A percentile compares a stretch with the other conserved stretches of the same genome.
These are phyloP conservation scores for Drosophila tripunctata DNA, from an alignment of 2,888 invertebrate genomes.

Conservation along the genomic window DNA sequence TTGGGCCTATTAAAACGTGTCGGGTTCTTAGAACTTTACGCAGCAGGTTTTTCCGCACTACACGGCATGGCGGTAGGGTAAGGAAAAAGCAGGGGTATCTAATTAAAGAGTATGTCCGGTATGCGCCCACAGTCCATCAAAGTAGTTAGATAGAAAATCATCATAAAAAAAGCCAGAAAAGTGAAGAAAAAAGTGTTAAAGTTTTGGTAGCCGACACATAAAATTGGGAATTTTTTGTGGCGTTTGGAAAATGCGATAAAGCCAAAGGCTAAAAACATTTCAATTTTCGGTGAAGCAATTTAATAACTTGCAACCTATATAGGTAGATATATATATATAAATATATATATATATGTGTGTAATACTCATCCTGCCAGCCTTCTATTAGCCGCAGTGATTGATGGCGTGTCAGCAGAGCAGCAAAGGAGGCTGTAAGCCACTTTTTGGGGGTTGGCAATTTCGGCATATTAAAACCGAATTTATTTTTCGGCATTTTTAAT, in stretches of 20 bases:
- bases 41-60: constrained; percentile 60
- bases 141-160: background rate
- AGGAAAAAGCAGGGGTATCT: constrained; percentile 1
- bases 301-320: constrained; percentile 14
- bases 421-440: background rate
- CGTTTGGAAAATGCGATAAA: background rate
- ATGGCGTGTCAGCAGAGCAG: constrained; percentile 38
- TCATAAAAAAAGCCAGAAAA: constrained; percentile 26
- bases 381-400: constrained; percentile 48
- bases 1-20: constrained; percentile 59
- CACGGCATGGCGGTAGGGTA: background rate
- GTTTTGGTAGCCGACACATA: constrained; percentile 16
- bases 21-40: constrained; percentile 66
- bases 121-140: constrained; percentile 55
- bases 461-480: constrained; percentile 56
- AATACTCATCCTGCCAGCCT: constrained; percentile 5
- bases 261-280: constrained; percentile 31
- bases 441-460: constrained; percentile 43
- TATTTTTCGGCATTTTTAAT: constrained; percentile 68
- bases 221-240: constrained; percentile 20
- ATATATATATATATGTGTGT: constrained; percentile 6
- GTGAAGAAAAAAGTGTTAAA: constrained; percentile 13
- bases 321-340: background rate
- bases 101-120: constrained; percentile 57
- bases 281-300: constrained; percentile 24